Base-by-base conservation (phyloP, 1,140 invertebrate genomes). In the Drosophila nannoptera region DNA sequence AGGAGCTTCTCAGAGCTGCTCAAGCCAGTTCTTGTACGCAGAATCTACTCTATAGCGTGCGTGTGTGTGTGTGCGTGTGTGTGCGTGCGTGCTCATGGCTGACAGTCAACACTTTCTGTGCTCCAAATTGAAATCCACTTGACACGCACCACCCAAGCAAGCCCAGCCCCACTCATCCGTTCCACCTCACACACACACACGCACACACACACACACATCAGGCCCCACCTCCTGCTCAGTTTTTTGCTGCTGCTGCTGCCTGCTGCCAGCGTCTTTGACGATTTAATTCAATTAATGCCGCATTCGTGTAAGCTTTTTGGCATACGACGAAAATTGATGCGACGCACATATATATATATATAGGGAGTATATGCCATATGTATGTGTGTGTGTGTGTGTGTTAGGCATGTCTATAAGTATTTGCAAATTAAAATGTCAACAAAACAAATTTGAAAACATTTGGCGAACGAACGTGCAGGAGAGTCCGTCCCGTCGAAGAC, bases 211-310 rank as follows among this genome's bases (percentile, higher is more conserved):
- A 22, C 22, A 22, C 22, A 22, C 22, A 22, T 22, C 22, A 22
- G 22, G 22, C 22, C 22, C 22, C 22, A 22, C 22, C 22, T 22
- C 64, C 58, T 65, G 38, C 70, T 14, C 29, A 43, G 40, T 31
- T 14, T 14, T 50, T 6, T 29, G 5, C 8, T 5, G 4, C 46
- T 12, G 40, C n/a, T 33, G 11, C 9, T n/a, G 31, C 69, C 61
- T 38, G 16, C 38, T 62, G 65, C 36, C 35, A 61, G 32, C 64
- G 64, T 67, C 82, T 84, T 81, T 86, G 81, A 86, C 73, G 71
- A 86, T 86, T 86, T 86, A 86, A 86, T 86, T 86, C 77, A 86
- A 86, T 86, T 86, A 86, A 86, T 81, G 81, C 81, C 58, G 48
- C 68, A 86, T 71, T 74, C 61, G 55, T 55, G 60, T 53, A 61